Evolutionary conservation across 2,888 invertebrate genomes (phyloP), one percentile per base, ranked within the genome.

Genomic region (Masnerella sp.): DNA sequence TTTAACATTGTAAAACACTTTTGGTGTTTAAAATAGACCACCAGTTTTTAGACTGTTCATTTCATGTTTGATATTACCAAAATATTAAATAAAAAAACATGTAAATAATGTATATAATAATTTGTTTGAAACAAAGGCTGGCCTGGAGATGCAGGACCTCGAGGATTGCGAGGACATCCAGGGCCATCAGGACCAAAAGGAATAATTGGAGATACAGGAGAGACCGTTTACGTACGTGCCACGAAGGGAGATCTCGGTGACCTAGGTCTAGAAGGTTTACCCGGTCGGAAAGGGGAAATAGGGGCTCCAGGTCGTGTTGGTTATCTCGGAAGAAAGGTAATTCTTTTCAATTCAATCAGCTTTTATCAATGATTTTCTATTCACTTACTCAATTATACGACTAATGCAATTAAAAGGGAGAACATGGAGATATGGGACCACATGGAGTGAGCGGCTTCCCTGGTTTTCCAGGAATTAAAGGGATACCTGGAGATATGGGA

Each of bases 401-500:
- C 22, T 7, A 22, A 22, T 22, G 22, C 2, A 8, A 30, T 70
- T 40, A 36, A 3, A 20, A 87, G 87, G 87, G 87, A 58, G 84
- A 87, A n/a, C 49, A 92, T 80, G 96, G 96, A 65, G 92, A 93
- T 68, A 89, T 89, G 1, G 96, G 96, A 17, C 87, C 88, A 0
- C 89, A 90, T 76, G 96, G 96, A 51, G 91, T 92, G 78, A 90
- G 91, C 77, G 96, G 96, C 34, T 84, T 90, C 59, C 85, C 90
- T 9, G 95, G 95, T 32, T 85, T 87, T 59, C 76, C 88, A 47
- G 95, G 95, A 52, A 88, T 89, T 77, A 94, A 93, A 86, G 97
- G 97, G 79, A 96, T 91, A n/a, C 92, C 93, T 9, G 94, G 95
- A 5, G 91, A 92, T 0, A 85, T 82, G 69, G 93, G 93, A 28